phyloP scores from a whole-genome alignment of 2,888 invertebrate genomes.

The Phymatocera aterrima region DNA sequence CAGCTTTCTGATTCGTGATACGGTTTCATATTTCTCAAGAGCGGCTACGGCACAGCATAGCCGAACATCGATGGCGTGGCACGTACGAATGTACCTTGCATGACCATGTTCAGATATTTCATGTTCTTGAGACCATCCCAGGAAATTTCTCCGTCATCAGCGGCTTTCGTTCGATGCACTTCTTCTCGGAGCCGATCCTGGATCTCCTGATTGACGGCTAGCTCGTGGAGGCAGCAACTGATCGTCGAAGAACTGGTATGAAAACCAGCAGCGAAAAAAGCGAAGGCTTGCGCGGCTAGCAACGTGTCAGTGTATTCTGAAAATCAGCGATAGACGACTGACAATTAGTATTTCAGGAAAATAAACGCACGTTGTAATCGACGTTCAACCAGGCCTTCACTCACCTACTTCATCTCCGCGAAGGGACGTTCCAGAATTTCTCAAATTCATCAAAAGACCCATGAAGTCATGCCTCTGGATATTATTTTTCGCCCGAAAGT shows the following conservation, averaged over 20 bases:
- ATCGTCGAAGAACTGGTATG: conserved; percentile 59
- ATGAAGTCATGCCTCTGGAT: conserved; percentile 76
- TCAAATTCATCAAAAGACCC: conserved; percentile 76
- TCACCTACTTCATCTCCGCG: conserved; percentile 4
- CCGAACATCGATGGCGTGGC: no score
- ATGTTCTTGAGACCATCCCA: conserved; percentile 67
- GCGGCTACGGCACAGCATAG: background rate
- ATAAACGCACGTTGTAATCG: no score
- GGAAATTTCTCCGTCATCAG: conserved; percentile 1
- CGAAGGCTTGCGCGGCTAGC: conserved; percentile 67
- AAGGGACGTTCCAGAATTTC: conserved; percentile 64
- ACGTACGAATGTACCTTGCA: conserved; percentile 63
- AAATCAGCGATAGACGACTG: background rate
- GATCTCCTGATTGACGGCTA: conserved; percentile 32
- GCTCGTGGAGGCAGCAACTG: conserved; percentile 32
- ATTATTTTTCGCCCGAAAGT: conserved; percentile 73
- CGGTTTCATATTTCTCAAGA: background rate
- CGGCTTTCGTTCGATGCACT: background rate
- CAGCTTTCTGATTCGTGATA: background rate
- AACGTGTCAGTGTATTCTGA: conserved; percentile 59
- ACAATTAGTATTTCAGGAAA: background rate
- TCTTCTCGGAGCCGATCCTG: conserved; percentile 36
- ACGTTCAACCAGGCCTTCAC: no score
- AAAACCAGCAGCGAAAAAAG: conserved; percentile 72
- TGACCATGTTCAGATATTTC: conserved; percentile 72